Conservation (phyloP, 2,797 vertebrate genomes). For the Tokudaia muenninki region DNA sequence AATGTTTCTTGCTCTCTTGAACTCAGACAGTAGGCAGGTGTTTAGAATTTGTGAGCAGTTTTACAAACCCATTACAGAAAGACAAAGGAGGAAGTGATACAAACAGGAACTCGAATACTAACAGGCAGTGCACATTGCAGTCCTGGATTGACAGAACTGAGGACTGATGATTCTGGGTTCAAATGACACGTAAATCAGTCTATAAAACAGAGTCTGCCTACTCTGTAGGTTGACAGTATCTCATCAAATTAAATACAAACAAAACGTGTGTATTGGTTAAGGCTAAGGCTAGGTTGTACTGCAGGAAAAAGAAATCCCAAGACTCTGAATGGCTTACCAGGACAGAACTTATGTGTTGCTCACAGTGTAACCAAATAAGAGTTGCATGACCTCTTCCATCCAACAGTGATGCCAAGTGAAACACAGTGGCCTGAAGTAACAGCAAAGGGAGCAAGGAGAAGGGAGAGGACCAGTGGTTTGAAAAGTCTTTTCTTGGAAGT, state of each 20-base stretch:
- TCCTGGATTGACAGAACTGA: neutral
- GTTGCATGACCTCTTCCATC: neutral
- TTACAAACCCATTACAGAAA: neutral
- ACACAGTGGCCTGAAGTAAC: neutral
- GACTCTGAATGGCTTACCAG: neutral
- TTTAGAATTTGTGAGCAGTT: neutral
- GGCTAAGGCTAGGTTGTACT: neutral
- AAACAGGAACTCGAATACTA: neutral
- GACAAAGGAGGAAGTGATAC: neutral
- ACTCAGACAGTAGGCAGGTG: neutral
- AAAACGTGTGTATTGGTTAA: neutral
- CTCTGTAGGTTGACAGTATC: neutral
- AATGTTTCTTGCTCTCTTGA: neutral
- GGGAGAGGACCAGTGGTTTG: neutral
- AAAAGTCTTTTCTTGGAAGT: neutral
- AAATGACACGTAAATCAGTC: neutral
- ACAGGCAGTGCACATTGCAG: neutral
- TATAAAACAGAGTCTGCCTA: neutral
- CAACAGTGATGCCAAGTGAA: neutral
- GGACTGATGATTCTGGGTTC: constrained; percentile 5
- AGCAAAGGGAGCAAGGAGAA: neutral
- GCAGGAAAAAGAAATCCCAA: neutral
- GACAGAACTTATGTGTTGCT: neutral
- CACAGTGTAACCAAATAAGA: neutral
- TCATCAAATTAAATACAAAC: constrained; percentile 6